Base-by-base conservation (phyloP, 2,113 vertebrate species). In the Taurulus bubalis region DNA sequence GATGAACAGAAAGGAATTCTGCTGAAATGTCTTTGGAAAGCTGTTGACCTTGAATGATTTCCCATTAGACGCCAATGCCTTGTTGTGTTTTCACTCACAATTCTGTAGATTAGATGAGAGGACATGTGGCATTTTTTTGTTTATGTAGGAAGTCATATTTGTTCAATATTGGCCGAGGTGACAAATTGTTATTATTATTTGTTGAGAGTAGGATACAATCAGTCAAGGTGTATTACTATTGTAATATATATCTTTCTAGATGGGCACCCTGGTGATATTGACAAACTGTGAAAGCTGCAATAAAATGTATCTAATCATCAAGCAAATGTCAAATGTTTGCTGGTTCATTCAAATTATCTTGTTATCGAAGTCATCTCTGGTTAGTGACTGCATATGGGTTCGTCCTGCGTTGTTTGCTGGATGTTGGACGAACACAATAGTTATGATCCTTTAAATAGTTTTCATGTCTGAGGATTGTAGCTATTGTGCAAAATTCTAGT, bases 41-140 rank as follows among this genome's bases (percentile, higher is more conserved):
- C 59, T 4, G 6, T 28, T 77, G 68, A 68, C 38, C 73, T 71
- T 24, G 38, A 58, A 2, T 58, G 56, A 69, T 81, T 82, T 76
- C n/a, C 49, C 42, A 45, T 65, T 34, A 81, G 26, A 78, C 45
- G 14, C 70, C 65, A 40, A 10, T 24, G 14, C 18, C 2, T 20
- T 53, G 32, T 58, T 14, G 26, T 64, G 8, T 60, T 71, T 77
- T 80, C 38, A 34, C 22, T 68, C 15, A 22, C 18, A 53, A 8
- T 24, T 49, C 32, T 59, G 8, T 49, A 22, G 63, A 82, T 81
- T 22, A 80, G 49, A 83, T 30, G 22, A 8, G 34, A 70, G 18
- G 53, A 69, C 40, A 6, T 28, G 55, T 58, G 14, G 42, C n/a
- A 34, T 51, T 51, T 59, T 51, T 59, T 47, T 26, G 22, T 2